A percentile compares a stretch with the other conserved stretches of the same genome.
These are phyloP conservation scores for Carpatolechia fugitivella DNA, from an alignment of 2,888 invertebrate species.

Conservation along the genomic window DNA sequence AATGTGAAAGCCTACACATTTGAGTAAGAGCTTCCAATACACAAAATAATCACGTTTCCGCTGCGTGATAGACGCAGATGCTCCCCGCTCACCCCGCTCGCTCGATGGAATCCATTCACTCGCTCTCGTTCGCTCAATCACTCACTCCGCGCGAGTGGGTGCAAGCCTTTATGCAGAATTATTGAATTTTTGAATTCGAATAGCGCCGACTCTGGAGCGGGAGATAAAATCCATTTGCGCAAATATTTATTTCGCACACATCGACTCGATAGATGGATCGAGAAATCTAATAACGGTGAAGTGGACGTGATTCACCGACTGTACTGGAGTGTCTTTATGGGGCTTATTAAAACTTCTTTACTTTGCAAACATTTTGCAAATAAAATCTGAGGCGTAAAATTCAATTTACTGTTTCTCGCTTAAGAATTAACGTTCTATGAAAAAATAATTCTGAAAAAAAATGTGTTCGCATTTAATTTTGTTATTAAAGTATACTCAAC, in stretches of 20 bases:
- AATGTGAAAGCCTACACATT: conserved; percentile 26
- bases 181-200: conserved; percentile 60
- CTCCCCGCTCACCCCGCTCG: not conserved
- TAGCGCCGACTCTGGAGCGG: conserved; percentile 36
- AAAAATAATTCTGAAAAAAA: too few species aligned
- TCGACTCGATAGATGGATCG: not conserved
- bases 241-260: conserved; percentile 38
- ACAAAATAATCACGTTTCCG: conserved; percentile 54
- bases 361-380: too few species aligned
- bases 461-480: too few species aligned
- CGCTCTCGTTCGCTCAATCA: conserved; percentile 58
- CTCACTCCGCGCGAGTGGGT: conserved; percentile 52
- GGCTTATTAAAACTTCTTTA: too few species aligned
- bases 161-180: conserved; percentile 64
- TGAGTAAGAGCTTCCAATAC: conserved; percentile 44
- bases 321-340: too few species aligned
- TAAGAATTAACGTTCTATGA: too few species aligned
- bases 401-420: too few species aligned
- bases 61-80: too few species aligned
- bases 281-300: conserved; percentile 1
- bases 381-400: too few species aligned
- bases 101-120: conserved; percentile 53
- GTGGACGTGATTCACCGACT: not conserved
- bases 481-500: too few species aligned
- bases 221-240: conserved; percentile 52